These are phyloP conservation scores for Limnodromus scolopaceus DNA, from an alignment of 2,797 vertebrate genomes.

Conservation along the genomic window DNA sequence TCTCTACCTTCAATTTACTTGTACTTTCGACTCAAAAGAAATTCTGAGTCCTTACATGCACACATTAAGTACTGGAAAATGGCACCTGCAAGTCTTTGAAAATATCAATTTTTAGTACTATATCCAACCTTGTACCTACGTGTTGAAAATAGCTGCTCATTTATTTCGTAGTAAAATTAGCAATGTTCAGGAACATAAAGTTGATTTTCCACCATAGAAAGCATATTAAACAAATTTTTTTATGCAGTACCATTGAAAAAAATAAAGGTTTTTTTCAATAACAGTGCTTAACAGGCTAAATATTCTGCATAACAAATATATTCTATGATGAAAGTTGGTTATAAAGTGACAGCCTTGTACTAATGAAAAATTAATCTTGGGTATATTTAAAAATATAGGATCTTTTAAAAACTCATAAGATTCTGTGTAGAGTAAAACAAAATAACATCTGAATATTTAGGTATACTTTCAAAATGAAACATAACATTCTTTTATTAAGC, in stretches of 20 bases:
- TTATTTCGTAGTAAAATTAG: neutral
- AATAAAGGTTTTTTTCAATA: neutral
- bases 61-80: neutral
- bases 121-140: neutral
- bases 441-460: neutral
- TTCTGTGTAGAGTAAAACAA: constrained; percentile 1
- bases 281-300: neutral
- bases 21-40: neutral
- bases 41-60: neutral
- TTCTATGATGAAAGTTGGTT: neutral
- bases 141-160: neutral
- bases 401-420: neutral
- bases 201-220: neutral
- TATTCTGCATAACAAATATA: neutral
- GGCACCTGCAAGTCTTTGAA: neutral
- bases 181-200: neutral
- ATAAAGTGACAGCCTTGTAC: neutral
- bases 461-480: neutral
- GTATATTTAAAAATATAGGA: neutral
- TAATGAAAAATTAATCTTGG: neutral
- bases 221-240: neutral
- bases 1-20: neutral
- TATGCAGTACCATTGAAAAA: neutral
- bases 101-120: neutral
- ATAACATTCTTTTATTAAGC: constrained; percentile 20